Conservation (phyloP, 2,113 vertebrate species). For the Mesoclemmys tuberculata region DNA sequence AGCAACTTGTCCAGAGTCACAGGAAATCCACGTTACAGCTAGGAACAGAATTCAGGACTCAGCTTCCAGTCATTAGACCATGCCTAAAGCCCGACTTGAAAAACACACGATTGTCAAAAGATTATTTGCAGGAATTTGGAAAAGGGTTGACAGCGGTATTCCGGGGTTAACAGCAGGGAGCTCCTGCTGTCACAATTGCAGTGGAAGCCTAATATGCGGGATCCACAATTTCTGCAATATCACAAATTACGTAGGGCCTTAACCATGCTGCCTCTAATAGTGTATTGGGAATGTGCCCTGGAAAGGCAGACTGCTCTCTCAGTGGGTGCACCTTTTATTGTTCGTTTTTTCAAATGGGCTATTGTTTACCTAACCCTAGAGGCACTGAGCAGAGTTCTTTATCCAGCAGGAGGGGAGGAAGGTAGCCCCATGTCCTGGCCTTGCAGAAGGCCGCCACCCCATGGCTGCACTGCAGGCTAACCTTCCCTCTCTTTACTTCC, state of each 20-base stretch:
- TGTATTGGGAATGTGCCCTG: not conserved
- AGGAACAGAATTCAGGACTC: not conserved
- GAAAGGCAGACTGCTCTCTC: not conserved
- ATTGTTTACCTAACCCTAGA: not conserved
- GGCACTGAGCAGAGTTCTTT: not conserved
- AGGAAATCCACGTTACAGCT: not conserved
- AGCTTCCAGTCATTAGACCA: not conserved
- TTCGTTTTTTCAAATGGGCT: not conserved
- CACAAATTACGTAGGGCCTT: not conserved
- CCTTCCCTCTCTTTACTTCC: not conserved
- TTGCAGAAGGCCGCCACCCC: not conserved
- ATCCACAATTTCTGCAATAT: not conserved
- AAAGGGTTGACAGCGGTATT: too few relatives aligned
- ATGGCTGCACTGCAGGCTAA: rapidly evolving
- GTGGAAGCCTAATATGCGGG: not conserved
- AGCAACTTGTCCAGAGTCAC: not conserved
- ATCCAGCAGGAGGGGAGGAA: not conserved
- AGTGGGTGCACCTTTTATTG: not conserved
- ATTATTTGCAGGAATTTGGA: not conserved
- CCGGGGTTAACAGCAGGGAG: not conserved
- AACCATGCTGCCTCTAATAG: not conserved
- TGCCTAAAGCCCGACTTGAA: not conserved
- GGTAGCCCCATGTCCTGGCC: not conserved
- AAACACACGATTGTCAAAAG: not conserved
- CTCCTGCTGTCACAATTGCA: not conserved